Percentiles rank a stretch among this genome's conserved stretches.
Conservation (phyloP, 1,140 invertebrate species). For the Ctenoplectra terminalis region DNA sequence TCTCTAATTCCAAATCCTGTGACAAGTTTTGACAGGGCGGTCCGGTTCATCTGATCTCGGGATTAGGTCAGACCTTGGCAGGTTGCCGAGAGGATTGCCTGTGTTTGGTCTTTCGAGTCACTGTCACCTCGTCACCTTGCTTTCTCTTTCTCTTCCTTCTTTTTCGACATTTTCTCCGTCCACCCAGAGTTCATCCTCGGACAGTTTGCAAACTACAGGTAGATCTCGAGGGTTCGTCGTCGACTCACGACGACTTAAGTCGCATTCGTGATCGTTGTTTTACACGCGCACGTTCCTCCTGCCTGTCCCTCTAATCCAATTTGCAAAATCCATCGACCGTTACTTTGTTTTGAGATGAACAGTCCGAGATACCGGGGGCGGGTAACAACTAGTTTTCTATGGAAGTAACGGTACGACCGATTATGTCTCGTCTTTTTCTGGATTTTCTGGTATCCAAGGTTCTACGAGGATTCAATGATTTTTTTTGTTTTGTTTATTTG, state of each 20-base stretch:
- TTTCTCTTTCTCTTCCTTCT: neutral
- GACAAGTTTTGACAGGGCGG: slow-evolving; percentile 60
- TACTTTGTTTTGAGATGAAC: slow-evolving; percentile 17
- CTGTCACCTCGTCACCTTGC: slow-evolving; percentile 43
- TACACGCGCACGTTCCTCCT: slow-evolving; percentile 18
- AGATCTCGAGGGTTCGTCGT: neutral
- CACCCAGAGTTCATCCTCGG: neutral
- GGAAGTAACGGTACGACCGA: slow-evolving; percentile 7
- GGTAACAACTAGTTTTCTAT: neutral
- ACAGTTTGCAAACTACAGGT: slow-evolving; percentile 40
- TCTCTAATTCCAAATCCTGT: slow-evolving; percentile 4
- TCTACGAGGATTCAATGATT: too few species aligned
- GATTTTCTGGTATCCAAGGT: too few species aligned
- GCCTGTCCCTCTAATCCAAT: slow-evolving; percentile 44
- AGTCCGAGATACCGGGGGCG: neutral
- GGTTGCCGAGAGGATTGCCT: slow-evolving; percentile 32
- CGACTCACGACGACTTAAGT: slow-evolving; percentile 15
- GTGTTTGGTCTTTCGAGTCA: slow-evolving; percentile 35
- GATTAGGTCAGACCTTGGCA: slow-evolving; percentile 47
- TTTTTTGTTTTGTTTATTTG: too few species aligned
- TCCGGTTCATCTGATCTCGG: slow-evolving; percentile 46
- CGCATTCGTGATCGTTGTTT: slow-evolving; percentile 32
- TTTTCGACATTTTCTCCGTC: neutral
- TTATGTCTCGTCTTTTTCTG: too few species aligned
- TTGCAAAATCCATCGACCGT: slow-evolving; percentile 39